Evolutionary conservation across 2,888 invertebrate genomes (phyloP).

Genomic region (Parnassius glacialis): DNA sequence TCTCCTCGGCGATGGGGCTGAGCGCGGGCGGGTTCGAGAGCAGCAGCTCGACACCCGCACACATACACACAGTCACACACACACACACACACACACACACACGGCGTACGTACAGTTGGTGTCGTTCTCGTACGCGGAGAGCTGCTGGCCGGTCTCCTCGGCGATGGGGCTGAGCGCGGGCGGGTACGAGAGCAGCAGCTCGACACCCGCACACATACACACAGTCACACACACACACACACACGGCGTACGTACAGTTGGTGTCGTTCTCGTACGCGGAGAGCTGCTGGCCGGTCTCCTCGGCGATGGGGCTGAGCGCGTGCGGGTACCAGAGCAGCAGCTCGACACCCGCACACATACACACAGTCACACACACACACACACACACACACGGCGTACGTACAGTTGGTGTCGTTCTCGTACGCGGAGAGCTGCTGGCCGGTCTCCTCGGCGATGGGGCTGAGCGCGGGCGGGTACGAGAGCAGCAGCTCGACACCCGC

Average conservation of each 20-base stretch:
- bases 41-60: constrained; percentile 61
- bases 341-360: too few relatives aligned
- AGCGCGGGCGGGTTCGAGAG: constrained; percentile 67
- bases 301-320: constrained; percentile 70
- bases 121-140: constrained; percentile 69
- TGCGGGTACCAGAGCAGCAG: constrained; percentile 63
- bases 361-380: too few relatives aligned
- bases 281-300: constrained; percentile 68
- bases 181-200: constrained; percentile 62
- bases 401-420: constrained; percentile 65
- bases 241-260: constrained; percentile 50
- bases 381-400: constrained; percentile 34
- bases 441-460: constrained; percentile 72
- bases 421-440: constrained; percentile 65
- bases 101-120: constrained; percentile 52
- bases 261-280: constrained; percentile 68
- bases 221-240: too few relatives aligned
- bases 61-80: too few relatives aligned
- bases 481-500: constrained; percentile 63
- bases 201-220: too few relatives aligned
- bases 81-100: neutral
- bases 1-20: constrained; percentile 72
- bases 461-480: constrained; percentile 65
- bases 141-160: constrained; percentile 68
- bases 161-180: constrained; percentile 71